Percentiles rank a stretch among this genome's conserved stretches.
Evolutionary conservation across 1,140 invertebrate species (phyloP).

Genomic region (Palaemon carinicauda): DNA sequence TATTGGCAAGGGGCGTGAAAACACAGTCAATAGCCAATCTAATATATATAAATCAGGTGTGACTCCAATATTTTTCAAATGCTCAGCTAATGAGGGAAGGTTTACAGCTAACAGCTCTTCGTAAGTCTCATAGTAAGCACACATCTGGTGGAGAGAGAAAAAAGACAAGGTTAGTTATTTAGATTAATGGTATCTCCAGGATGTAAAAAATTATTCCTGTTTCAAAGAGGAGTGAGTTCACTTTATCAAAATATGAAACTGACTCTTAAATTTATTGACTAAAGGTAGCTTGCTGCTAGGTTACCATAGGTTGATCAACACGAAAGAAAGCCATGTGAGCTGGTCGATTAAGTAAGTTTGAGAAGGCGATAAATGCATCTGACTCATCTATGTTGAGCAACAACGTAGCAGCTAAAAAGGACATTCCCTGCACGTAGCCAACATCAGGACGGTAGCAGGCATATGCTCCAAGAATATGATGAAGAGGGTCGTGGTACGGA

Average conservation of each 20-base stretch:
- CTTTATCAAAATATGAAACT: too few species aligned
- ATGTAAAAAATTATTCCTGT: neutral
- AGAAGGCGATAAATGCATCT: constrained; percentile 87
- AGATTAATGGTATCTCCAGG: neutral
- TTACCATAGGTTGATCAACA: constrained; percentile 70
- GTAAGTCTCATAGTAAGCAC: constrained; percentile 82
- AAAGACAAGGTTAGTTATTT: neutral
- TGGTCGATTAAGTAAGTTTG: constrained; percentile 83
- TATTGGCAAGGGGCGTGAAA: constrained; percentile 77
- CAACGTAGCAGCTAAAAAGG: constrained; percentile 86
- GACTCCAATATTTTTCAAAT: constrained; percentile 74
- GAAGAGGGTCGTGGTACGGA: constrained; percentile 82
- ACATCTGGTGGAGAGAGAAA: constrained; percentile 72
- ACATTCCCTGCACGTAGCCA: constrained; percentile 93
- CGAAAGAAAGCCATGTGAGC: constrained; percentile 79
- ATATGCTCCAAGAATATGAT: constrained; percentile 83
- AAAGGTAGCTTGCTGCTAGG: neutral
- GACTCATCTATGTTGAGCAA: constrained; percentile 87
- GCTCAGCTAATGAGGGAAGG: constrained; percentile 75
- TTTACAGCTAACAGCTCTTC: constrained; percentile 77
- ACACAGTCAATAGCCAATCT: constrained; percentile 91
- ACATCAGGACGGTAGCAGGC: constrained; percentile 87
- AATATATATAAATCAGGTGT: constrained; percentile 86
- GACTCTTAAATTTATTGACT: too few species aligned
- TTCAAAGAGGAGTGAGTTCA: neutral